Evolutionary conservation across 2,797 vertebrate genomes (phyloP).

Genomic region (Xyrichtys novacula): DNA sequence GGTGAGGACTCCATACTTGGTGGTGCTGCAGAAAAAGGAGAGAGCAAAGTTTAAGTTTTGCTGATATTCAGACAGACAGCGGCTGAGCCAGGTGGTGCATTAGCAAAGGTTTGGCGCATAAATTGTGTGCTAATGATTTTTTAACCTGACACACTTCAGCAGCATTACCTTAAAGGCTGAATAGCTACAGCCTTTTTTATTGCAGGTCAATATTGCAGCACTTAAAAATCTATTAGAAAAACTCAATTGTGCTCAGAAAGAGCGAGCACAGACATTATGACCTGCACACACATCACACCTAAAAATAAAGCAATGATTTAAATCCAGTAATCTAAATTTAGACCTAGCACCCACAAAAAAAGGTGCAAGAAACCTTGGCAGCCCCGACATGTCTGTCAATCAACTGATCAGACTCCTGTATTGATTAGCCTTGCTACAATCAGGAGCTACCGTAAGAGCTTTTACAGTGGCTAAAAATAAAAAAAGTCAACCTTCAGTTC

Average conservation of each 20-base stretch:
- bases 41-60: constrained; percentile 9
- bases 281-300: constrained; percentile 47
- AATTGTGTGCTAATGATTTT: constrained; percentile 43
- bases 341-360: constrained; percentile 60
- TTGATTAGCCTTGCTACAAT: constrained; percentile 72
- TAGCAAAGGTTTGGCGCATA: constrained; percentile 43
- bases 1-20: constrained; percentile 97
- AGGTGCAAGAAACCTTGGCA: constrained; percentile 61
- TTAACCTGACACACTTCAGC: neutral
- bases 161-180: constrained; percentile 39
- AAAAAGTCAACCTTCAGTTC: constrained; percentile 54
- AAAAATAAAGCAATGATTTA: constrained; percentile 45
- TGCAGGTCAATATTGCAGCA: constrained; percentile 48
- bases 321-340: constrained; percentile 68
- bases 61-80: constrained; percentile 10
- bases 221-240: constrained; percentile 62
- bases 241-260: constrained; percentile 38
- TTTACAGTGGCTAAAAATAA: constrained; percentile 79
- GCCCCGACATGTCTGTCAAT: constrained; percentile 61
- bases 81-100: constrained; percentile 22
- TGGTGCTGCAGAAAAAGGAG: constrained; percentile 86
- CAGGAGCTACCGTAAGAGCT: constrained; percentile 73
- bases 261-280: constrained; percentile 40
- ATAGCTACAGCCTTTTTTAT: constrained; percentile 34
- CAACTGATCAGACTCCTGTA: constrained; percentile 65